Base-by-base conservation (phyloP, 2,797 vertebrate genomes). In the Hoplostethus atlanticus region DNA sequence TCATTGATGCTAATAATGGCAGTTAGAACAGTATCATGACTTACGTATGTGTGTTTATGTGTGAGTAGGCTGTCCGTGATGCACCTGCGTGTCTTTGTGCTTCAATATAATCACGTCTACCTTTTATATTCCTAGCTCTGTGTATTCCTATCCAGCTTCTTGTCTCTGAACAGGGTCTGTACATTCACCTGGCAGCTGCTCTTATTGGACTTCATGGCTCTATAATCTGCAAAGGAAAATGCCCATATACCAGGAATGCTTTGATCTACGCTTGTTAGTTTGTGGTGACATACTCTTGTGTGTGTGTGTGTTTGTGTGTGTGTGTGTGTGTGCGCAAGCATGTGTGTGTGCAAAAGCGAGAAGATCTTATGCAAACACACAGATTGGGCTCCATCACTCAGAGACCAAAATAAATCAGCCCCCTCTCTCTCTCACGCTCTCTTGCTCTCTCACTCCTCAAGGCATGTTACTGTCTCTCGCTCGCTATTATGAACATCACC, bases 331-430 rank as follows among this genome's bases (percentile, higher is more conserved):
- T 13, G 12, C 12, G 40, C 11, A 8, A 21, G 48, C 48, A 15
- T 31, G 16, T 63, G 16, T 25, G 53, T 34, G 53, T 56, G 53
- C 6, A 31, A 71, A 38, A 0, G 1, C 38, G 48, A 61, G 34
- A 25, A 10, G 21, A 66, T 57, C 17, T 9, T 72, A 66, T 79
- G 72, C 60, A 60, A 76, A 78, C 50, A 63, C 36, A 53, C 64
- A 76, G 63, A 57, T 15, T 16, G 8, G 25, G 53, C 54, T 76
- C 59, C 25, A 66, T 73, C 65, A 60, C 38, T 56, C 16, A 25
- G 28, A 73, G 64, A 74, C 70, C 31, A 60, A 83, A 81, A 79
- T 83, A 81, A 71, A 77, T 73, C 65, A 50, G 8, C 63, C 54
- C 34, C 0, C 5, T 21, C 21, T 21, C 21, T 21, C 21, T 21